These are phyloP conservation scores for Melinopterus prodromus DNA, from an alignment of 2,888 invertebrate genomes.

Conservation along the genomic window DNA sequence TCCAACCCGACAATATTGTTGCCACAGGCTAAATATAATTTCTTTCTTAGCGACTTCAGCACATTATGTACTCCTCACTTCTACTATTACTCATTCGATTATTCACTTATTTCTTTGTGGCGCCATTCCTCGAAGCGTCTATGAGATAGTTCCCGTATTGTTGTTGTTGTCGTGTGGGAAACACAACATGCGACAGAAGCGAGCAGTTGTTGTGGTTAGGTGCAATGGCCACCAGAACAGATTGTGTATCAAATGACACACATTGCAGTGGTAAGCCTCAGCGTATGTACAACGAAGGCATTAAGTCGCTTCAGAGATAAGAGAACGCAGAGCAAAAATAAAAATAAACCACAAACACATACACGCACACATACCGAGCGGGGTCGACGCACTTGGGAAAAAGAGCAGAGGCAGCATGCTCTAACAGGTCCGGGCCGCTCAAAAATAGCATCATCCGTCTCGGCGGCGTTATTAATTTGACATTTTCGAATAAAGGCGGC, in stretches of 20 bases:
- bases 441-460: not conserved
- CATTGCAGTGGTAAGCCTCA: not conserved
- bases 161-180: not conserved
- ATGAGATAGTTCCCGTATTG: not conserved
- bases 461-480: not conserved
- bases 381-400: not conserved
- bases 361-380: not conserved
- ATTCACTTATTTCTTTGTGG: not conserved
- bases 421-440: not conserved
- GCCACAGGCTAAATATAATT: too few relatives aligned
- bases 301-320: not conserved
- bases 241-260: constrained; percentile 4
- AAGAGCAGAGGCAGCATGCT: not conserved
- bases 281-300: not conserved
- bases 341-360: not conserved
- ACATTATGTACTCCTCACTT: too few relatives aligned
- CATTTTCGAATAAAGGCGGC: constrained; percentile 4
- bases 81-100: not conserved
- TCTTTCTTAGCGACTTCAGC: too few relatives aligned
- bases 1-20: too few relatives aligned
- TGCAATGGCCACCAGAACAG: not conserved
- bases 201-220: not conserved
- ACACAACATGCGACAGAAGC: not conserved
- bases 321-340: not conserved
- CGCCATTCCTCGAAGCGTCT: not conserved